A percentile compares a stretch with the other conserved stretches of the same genome.
phyloP scores from a whole-genome alignment of 1,140 invertebrate genomes.

The Chelonus insularis region DNA sequence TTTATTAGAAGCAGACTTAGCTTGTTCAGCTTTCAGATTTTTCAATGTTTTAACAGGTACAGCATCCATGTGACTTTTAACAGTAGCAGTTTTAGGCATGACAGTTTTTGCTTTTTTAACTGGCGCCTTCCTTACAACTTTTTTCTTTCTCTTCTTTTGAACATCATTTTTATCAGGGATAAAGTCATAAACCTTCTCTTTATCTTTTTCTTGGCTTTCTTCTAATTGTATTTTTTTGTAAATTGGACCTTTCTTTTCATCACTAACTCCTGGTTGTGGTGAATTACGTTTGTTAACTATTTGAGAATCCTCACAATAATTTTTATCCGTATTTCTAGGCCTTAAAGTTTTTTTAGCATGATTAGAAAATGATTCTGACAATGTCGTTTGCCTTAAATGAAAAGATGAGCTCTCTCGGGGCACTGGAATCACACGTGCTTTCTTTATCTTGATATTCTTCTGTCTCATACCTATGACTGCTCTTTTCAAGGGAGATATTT shows the following conservation, averaged over 20 bases:
- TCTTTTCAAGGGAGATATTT: constrained; percentile 10
- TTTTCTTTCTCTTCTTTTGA: constrained; percentile 21
- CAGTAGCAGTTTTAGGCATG: too few species aligned
- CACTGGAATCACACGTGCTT: background rate
- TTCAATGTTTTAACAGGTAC: background rate
- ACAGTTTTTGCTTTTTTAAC: constrained; percentile 15
- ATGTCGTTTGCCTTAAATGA: constrained; percentile 11
- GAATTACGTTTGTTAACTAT: constrained; percentile 5
- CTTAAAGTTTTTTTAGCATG: constrained; percentile 22
- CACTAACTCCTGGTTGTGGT: background rate
- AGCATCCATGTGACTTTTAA: too few species aligned
- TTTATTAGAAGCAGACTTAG: background rate
- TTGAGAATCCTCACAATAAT: constrained; percentile 25
- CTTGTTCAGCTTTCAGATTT: background rate
- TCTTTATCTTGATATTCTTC: constrained; percentile 1
- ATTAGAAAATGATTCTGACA: constrained; percentile 28
- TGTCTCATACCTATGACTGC: background rate
- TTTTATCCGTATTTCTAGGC: constrained; percentile 18
- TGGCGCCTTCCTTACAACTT: constrained; percentile 3
- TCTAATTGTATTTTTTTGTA: constrained; percentile 27
- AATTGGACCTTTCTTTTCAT: constrained; percentile 26
- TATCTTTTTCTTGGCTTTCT: constrained; percentile 14
- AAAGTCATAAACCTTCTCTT: constrained; percentile 36
- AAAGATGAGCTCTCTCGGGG: constrained; percentile 8
- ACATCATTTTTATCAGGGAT: constrained; percentile 26